Evolutionary conservation across 2,113 vertebrate genomes (phyloP).

Genomic region (Cinclus mexicanus): DNA sequence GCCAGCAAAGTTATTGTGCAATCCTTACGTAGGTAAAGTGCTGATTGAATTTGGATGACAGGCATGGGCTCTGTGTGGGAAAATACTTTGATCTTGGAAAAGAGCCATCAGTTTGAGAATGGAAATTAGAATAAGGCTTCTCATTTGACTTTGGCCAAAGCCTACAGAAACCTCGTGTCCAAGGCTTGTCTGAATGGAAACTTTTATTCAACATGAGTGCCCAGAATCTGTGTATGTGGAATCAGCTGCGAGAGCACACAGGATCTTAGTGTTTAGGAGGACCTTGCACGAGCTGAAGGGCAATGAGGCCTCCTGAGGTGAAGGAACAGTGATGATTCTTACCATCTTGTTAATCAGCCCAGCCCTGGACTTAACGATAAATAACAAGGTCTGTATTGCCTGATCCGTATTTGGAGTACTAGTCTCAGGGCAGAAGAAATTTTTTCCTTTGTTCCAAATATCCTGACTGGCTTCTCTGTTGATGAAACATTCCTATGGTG

Average conservation of each 20-base stretch:
- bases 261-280: background rate
- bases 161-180: background rate
- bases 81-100: constrained; percentile 11
- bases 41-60: constrained; percentile 36
- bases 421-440: background rate
- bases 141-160: background rate
- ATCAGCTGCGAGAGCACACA: background rate
- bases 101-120: constrained; percentile 4
- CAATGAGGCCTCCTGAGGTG: background rate
- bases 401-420: background rate
- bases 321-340: background rate
- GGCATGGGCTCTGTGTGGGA: background rate
- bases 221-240: background rate
- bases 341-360: background rate
- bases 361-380: background rate
- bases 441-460: background rate
- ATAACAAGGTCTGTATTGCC: background rate
- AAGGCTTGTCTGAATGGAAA: background rate
- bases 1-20: background rate
- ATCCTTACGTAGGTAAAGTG: background rate
- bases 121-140: background rate
- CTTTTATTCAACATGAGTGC: background rate
- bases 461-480: background rate
- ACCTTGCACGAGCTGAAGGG: background rate
- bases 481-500: background rate